Evolutionary conservation across 1,140 invertebrate species (phyloP).

Genomic region (Olivierus martensii): DNA sequence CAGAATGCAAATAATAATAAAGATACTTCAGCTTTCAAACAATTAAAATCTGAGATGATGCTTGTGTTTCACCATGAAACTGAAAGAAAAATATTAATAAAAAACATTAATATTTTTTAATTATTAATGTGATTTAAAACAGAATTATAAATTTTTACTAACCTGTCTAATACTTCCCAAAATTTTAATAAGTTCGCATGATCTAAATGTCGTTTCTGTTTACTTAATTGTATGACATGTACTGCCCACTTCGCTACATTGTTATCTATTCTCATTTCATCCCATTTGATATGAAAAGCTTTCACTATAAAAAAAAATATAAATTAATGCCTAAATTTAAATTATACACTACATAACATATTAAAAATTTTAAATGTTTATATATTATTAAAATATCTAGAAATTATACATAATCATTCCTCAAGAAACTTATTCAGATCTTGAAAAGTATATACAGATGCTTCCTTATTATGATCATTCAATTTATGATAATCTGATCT

Average conservation of each 20-base stretch:
- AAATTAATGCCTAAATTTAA: too few species aligned
- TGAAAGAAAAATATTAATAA: constrained; percentile 37
- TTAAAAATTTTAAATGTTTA: too few species aligned
- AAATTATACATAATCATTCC: too few species aligned
- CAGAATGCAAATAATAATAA: too few species aligned
- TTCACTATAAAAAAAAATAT: constrained; percentile 47
- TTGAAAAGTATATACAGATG: too few species aligned
- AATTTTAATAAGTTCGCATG: constrained; percentile 86
- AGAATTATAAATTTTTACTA: constrained; percentile 27
- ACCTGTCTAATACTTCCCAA: constrained; percentile 95
- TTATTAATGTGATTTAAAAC: background rate
- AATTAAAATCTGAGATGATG: constrained; percentile 73
- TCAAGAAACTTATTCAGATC: too few species aligned
- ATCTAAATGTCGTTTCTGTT: constrained; percentile 91
- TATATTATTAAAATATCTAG: too few species aligned
- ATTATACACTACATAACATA: too few species aligned
- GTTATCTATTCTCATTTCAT: constrained; percentile 82
- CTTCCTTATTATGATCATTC: too few species aligned
- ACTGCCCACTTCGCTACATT: constrained; percentile 96
- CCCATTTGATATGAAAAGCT: constrained; percentile 95
- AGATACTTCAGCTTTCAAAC: too few species aligned
- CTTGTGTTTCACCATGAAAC: constrained; percentile 82
- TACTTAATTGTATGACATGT: constrained; percentile 75
- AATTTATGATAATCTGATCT: too few species aligned
- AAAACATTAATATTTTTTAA: constrained; percentile 8